Conservation (phyloP, 2,797 vertebrate species). For the Takifugu ocellatus region DNA sequence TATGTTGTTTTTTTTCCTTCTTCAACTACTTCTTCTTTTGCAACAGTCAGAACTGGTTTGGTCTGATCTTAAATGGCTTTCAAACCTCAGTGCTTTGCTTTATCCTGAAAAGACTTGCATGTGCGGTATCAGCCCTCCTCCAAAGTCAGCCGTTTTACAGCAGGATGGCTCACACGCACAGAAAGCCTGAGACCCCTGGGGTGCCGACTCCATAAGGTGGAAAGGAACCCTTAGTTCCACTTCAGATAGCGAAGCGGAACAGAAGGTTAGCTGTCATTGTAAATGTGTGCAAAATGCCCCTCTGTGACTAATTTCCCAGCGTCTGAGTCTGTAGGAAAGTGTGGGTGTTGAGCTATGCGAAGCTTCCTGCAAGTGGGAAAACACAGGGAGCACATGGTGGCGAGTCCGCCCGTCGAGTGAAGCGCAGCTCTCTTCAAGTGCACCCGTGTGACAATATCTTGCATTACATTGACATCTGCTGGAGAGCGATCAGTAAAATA, state of each 20-base stretch:
- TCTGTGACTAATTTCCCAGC: conserved; percentile 49
- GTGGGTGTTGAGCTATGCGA: conserved; percentile 64
- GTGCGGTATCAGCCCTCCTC: conserved; percentile 12
- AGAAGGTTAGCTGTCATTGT: conserved; percentile 24
- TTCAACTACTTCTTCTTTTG: conserved; percentile 15
- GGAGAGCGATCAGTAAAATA: conserved; percentile 24
- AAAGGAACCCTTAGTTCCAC: conserved; percentile 24
- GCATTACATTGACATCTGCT: conserved; percentile 61
- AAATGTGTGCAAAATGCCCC: conserved; percentile 34
- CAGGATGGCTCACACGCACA: background rate
- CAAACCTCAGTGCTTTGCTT: conserved; percentile 20
- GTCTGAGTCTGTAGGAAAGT: conserved; percentile 51
- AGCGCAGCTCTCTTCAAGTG: conserved; percentile 22
- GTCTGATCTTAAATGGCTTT: conserved; percentile 55
- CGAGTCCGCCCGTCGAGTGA: conserved; percentile 34
- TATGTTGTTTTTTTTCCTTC: background rate
- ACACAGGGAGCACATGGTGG: conserved; percentile 56
- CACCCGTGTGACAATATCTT: conserved; percentile 26
- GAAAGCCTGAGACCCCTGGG: conserved; percentile 19
- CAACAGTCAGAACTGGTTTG: conserved; percentile 68
- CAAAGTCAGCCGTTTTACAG: conserved; percentile 14
- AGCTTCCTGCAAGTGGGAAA: conserved; percentile 62
- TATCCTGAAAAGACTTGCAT: conserved; percentile 29
- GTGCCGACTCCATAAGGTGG: conserved; percentile 4
- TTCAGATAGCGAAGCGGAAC: conserved; percentile 32